phyloP scores from a whole-genome alignment of 2,797 vertebrate genomes.

The Sebastiscus albofasciatus region DNA sequence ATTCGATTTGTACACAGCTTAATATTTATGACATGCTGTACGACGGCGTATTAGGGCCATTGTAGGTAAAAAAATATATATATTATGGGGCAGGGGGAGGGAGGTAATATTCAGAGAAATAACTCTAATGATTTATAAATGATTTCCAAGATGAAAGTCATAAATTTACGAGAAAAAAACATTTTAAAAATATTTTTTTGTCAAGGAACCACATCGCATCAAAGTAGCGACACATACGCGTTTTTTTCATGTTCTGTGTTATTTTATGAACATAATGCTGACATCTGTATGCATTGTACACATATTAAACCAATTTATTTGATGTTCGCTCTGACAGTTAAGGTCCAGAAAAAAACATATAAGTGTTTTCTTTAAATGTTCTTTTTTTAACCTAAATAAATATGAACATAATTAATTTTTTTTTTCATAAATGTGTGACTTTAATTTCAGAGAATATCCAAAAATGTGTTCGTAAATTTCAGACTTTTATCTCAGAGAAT shows the following conservation, averaged over 20 bases:
- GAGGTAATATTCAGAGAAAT: not conserved
- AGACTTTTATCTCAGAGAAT: no score
- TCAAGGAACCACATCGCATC: no score
- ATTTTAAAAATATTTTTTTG: no score
- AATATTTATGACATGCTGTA: slow-evolving; percentile 6
- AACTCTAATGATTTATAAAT: not conserved
- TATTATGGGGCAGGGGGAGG: not conserved
- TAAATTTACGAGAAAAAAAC: not conserved
- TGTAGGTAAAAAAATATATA: not conserved
- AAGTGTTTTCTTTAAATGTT: rapidly evolving
- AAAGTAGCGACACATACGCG: no score
- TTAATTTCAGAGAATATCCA: not conserved
- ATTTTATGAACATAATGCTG: no score
- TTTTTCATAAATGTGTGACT: not conserved
- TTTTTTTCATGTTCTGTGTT: no score
- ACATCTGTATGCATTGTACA: no score
- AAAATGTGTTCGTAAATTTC: not conserved
- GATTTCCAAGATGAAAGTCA: not conserved
- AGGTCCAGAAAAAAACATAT: not conserved
- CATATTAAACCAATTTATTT: no score
- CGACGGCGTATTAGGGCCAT: not conserved
- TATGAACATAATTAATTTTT: no score
- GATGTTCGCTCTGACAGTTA: no score
- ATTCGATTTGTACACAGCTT: not conserved
- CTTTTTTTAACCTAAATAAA: no score